Base-by-base conservation (phyloP, 2,888 invertebrate genomes). In the Neoaliturus tenellus region DNA sequence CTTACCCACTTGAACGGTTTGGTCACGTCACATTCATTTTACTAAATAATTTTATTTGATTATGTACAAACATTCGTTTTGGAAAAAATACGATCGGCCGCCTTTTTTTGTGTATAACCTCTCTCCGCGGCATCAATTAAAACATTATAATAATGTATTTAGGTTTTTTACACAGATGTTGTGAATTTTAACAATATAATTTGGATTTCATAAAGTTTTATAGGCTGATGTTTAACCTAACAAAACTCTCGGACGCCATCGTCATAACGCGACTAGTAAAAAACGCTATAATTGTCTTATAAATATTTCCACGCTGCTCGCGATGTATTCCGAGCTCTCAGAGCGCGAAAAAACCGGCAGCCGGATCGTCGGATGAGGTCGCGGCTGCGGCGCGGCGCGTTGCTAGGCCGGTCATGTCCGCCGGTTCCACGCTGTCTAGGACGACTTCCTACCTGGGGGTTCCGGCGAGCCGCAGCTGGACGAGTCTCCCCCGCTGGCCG, bases 371-470 rank as follows among this genome's bases (percentile, higher is more conserved):
- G 62, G 28, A 62, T 14, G 31, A 62, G 23, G 55, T 55, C 20
- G 6, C 12, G 44, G 28, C 62, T 28, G n/a, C n/a, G 28, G 62
- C 44, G 39, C 35, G 3, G 31, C 62, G 28, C 12, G 28, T 62
- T 28, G 28, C 5, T 17, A 62, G 62, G 28, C 62, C 6, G 73
- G 69, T 82, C 71, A 73, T 44, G 82, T 73, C 12, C 55, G 20
- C 55, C 20, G 82, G 82, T 82, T 82, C 82, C 82, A 82, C 82
- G 82, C 82, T 73, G 82, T 82, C 82, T 82, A n/a, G 73, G 31
- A 28, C 81, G 25, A 55, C 51, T 51, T 23, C 55, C 80, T 82
- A 82, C 82, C 82, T 82, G 82, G 82, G 58, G 82, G 82, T 31
- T 82, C 82, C 12, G 73, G 71, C 55, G 82, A 82, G 20, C 55